These are phyloP conservation scores for Anagrus nilaparvatae DNA, from an alignment of 1,140 invertebrate species.

Conservation along the genomic window DNA sequence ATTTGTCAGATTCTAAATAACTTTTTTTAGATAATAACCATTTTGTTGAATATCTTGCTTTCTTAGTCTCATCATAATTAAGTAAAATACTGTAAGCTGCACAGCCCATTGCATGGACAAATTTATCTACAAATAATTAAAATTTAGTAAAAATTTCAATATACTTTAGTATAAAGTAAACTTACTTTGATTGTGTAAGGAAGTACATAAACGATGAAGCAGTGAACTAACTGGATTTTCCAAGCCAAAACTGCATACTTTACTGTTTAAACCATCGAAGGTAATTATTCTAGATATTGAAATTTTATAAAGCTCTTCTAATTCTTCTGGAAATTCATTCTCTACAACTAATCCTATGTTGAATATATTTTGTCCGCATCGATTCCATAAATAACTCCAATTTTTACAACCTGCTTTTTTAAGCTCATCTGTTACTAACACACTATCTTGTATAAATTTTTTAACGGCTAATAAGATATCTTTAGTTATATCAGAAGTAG, in stretches of 20 bases:
- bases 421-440: conserved; percentile 14
- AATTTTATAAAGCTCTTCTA: conserved; percentile 17
- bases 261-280: conserved; percentile 16
- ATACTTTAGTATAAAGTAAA: neutral
- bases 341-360: conserved; percentile 20
- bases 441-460: conserved; percentile 16
- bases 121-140: neutral
- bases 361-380: conserved; percentile 18
- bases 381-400: conserved; percentile 22
- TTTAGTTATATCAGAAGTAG: conserved; percentile 7
- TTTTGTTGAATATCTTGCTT: too few relatives aligned
- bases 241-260: conserved; percentile 11
- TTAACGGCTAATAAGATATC: conserved; percentile 9
- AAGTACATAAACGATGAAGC: conserved; percentile 21
- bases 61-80: too few relatives aligned
- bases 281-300: conserved; percentile 17
- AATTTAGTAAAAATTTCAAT: neutral
- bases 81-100: too few relatives aligned
- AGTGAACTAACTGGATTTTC: conserved; percentile 17
- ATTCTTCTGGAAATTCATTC: conserved; percentile 19
- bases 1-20: too few relatives aligned
- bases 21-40: too few relatives aligned
- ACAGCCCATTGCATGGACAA: too few relatives aligned
- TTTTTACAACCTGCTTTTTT: conserved; percentile 17
- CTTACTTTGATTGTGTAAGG: conserved; percentile 12